A percentile compares a stretch with the other conserved stretches of the same genome.
Evolutionary conservation across 1,140 invertebrate species (phyloP).

Genomic region (Eupristina koningsbergeri): DNA sequence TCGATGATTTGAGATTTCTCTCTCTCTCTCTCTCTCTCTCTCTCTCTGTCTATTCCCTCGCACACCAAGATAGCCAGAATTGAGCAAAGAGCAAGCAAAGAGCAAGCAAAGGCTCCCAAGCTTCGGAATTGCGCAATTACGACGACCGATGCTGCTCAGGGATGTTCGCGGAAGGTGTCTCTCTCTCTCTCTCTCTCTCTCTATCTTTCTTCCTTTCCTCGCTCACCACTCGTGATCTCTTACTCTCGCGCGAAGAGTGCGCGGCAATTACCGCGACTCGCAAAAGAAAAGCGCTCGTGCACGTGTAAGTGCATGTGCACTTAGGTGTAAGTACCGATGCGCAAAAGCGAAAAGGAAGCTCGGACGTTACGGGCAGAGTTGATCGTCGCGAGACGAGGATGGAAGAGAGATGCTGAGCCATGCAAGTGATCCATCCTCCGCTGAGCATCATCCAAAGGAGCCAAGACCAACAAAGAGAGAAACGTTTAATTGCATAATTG

Average conservation of each 20-base stretch:
- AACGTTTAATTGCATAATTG: conserved; percentile 34
- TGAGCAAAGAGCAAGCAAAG: not conserved
- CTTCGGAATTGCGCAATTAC: conserved; percentile 51
- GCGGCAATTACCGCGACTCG: conserved; percentile 20
- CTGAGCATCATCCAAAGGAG: not conserved
- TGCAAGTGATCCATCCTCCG: not conserved
- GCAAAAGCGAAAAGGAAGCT: not conserved
- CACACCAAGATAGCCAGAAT: not conserved
- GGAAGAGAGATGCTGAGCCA: not conserved
- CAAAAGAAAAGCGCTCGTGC: conserved; percentile 16
- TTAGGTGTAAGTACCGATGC: not conserved
- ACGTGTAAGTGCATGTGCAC: not conserved
- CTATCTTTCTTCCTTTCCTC: not conserved
- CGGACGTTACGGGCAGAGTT: not conserved
- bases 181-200: conserved; percentile 20
- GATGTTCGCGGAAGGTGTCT: conserved; percentile 39
- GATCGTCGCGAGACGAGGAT: not conserved
- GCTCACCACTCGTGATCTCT: conserved; percentile 35
- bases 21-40: not conserved
- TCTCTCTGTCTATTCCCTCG: not conserved
- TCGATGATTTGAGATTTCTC: conserved; percentile 7
- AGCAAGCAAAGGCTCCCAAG: conserved; percentile 6
- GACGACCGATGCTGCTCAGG: conserved; percentile 18
- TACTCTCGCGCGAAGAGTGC: conserved; percentile 27
- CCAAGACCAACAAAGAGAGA: too few species aligned